Percentiles rank a stretch among this genome's conserved stretches.
Conservation (phyloP, 2,113 vertebrate species). For the Pipa parva region DNA sequence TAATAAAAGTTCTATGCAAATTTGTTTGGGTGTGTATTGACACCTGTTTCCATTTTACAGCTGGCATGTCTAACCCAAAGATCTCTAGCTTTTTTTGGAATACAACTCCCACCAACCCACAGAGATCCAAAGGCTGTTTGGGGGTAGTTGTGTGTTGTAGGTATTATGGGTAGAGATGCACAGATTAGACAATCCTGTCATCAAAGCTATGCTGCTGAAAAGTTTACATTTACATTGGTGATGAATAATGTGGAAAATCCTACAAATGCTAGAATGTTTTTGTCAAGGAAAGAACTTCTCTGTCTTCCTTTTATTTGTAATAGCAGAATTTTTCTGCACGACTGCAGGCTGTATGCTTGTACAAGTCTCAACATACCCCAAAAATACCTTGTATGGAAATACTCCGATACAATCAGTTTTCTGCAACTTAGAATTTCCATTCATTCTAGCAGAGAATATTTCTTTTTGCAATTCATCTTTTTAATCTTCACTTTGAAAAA, state of each 20-base stretch:
- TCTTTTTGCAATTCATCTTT: constrained; percentile 25
- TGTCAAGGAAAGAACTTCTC: constrained; percentile 24
- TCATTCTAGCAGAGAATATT: constrained; percentile 39
- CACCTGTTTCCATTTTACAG: too few species aligned
- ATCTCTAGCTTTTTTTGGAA: too few species aligned
- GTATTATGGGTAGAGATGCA: too few species aligned
- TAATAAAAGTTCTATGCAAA: too few species aligned
- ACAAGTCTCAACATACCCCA: constrained; percentile 13
- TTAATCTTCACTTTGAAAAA: neutral
- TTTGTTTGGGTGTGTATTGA: too few species aligned
- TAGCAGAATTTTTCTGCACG: neutral
- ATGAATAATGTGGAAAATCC: constrained; percentile 31
- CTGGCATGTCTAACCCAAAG: too few species aligned
- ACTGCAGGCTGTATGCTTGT: constrained; percentile 1
- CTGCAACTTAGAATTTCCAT: constrained; percentile 36
- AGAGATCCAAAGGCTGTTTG: neutral
- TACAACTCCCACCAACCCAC: too few species aligned
- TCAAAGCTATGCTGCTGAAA: too few species aligned
- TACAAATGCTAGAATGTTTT: constrained; percentile 11
- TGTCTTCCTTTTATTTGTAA: constrained; percentile 12
- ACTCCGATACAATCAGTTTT: constrained; percentile 12
- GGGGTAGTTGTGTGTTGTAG: neutral
- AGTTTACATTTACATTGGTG: too few species aligned
- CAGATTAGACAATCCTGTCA: too few species aligned
- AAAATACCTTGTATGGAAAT: constrained; percentile 38